Percentiles rank a stretch among this genome's conserved stretches.
phyloP scores from a whole-genome alignment of 2,797 vertebrate species.

The Scyliorhinus canicula region DNA sequence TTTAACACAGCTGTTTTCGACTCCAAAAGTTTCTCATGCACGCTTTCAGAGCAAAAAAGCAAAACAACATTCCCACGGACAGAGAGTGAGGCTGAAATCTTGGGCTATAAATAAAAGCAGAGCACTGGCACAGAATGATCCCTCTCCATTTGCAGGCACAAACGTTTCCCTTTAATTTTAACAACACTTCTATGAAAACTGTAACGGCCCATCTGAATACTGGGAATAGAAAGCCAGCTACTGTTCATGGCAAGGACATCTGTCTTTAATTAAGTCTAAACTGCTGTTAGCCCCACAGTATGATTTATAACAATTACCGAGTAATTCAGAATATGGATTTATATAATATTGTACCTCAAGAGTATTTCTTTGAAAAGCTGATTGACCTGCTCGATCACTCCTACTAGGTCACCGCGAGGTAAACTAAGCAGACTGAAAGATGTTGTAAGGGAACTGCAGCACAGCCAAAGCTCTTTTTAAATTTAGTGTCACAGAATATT shows the following conservation, averaged over 20 bases:
- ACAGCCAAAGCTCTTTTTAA: not conserved
- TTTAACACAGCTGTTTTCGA: not conserved
- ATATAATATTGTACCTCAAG: not conserved
- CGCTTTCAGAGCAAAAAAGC: not conserved
- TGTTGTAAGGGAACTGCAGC: not conserved
- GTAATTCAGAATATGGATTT: not conserved
- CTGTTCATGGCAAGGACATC: slow-evolving; percentile 12
- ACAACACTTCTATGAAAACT: not conserved
- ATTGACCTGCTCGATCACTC: not conserved
- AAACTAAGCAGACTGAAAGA: not conserved
- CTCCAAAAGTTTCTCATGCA: not conserved
- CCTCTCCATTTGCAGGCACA: not conserved
- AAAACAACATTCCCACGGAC: not conserved
- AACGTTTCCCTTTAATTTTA: not conserved
- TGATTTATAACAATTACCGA: slow-evolving; percentile 13
- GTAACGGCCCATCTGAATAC: not conserved
- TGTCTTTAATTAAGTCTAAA: not conserved
- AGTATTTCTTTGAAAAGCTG: not conserved
- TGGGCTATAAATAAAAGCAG: not conserved
- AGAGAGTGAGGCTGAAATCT: not conserved
- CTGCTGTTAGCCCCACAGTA: not conserved
- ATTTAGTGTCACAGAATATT: not conserved
- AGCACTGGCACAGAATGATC: not conserved
- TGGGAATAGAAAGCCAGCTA: not conserved
- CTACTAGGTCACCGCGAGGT: not conserved